Evolutionary conservation across 2,113 vertebrate species (phyloP).

Genomic region (Anser cygnoides): DNA sequence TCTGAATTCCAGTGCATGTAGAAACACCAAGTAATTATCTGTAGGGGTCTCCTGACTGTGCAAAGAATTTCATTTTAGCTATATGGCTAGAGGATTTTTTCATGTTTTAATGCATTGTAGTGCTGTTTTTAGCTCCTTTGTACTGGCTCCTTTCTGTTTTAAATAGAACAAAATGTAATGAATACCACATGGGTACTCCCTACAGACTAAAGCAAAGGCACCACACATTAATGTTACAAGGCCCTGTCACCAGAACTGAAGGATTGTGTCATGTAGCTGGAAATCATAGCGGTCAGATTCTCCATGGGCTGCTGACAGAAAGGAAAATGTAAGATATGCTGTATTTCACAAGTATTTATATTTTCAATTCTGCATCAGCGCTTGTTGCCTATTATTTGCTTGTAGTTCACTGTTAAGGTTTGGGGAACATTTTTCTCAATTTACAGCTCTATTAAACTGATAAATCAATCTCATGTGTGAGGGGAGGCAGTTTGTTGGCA

Average conservation of each 20-base stretch:
- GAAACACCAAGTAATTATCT: not conserved
- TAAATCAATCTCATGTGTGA: slow-evolving; percentile 47
- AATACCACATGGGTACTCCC: not conserved
- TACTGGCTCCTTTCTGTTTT: not conserved
- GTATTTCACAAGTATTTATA: not conserved
- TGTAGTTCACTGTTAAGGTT: not conserved
- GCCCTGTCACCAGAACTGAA: not conserved
- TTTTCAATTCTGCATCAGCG: slow-evolving; percentile 19
- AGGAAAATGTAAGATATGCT: slow-evolving; percentile 17
- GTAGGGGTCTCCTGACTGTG: not conserved
- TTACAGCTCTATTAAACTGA: slow-evolving; percentile 42
- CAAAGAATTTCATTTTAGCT: not conserved
- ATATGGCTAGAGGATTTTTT: not conserved
- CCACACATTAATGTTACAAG: not conserved
- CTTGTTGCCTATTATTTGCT: slow-evolving; percentile 33
- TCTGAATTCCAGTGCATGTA: not conserved
- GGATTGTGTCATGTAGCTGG: not conserved
- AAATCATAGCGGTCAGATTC: not conserved
- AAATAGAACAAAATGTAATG: not conserved
- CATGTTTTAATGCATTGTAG: not conserved
- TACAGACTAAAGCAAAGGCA: not conserved
- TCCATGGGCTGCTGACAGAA: not conserved
- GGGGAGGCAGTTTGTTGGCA: slow-evolving; percentile 20
- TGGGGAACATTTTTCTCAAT: not conserved
- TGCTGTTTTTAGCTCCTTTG: not conserved